A percentile compares a stretch with the other conserved stretches of the same genome.
Conservation (phyloP, 1,140 invertebrate genomes). For the Dendrolimus punctatus region DNA sequence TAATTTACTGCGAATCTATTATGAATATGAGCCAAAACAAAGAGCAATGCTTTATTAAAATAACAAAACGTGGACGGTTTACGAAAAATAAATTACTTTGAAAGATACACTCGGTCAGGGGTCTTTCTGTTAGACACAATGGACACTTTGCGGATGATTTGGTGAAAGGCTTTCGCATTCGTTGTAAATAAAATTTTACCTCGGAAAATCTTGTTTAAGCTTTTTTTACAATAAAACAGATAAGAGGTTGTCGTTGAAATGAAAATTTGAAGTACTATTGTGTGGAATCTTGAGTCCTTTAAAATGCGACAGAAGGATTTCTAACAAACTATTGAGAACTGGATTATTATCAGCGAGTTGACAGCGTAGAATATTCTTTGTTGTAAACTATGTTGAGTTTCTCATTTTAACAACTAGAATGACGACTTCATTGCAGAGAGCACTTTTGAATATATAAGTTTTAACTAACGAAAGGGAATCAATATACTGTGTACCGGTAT, state of each 20-base stretch:
- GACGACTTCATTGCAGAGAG: too few relatives aligned
- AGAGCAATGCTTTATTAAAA: slow-evolving; percentile 22
- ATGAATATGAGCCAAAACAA: slow-evolving; percentile 15
- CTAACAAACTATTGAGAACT: too few relatives aligned
- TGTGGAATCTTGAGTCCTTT: too few relatives aligned
- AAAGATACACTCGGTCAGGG: slow-evolving; percentile 27
- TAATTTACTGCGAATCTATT: slow-evolving; percentile 10
- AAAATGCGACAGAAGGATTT: too few relatives aligned
- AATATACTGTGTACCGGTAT: too few relatives aligned
- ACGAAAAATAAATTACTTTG: slow-evolving; percentile 27
- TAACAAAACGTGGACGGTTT: slow-evolving; percentile 26
- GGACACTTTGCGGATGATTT: slow-evolving; percentile 21
- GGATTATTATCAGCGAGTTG: too few relatives aligned
- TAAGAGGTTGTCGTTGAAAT: slow-evolving; percentile 1
- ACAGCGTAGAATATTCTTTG: too few relatives aligned
- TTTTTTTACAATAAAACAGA: slow-evolving; percentile 3
- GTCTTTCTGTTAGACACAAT: slow-evolving; percentile 33
- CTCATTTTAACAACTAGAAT: too few relatives aligned
- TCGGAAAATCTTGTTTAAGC: slow-evolving; percentile 8
- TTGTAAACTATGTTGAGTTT: too few relatives aligned
- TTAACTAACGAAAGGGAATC: too few relatives aligned
- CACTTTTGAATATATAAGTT: too few relatives aligned
- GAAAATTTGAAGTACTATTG: background rate
- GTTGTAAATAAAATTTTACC: slow-evolving; percentile 24
- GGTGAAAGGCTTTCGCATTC: slow-evolving; percentile 19